Percentiles rank a stretch among this genome's conserved stretches.
Conservation (phyloP, 2,113 vertebrate species). For the Tiliqua scincoides region DNA sequence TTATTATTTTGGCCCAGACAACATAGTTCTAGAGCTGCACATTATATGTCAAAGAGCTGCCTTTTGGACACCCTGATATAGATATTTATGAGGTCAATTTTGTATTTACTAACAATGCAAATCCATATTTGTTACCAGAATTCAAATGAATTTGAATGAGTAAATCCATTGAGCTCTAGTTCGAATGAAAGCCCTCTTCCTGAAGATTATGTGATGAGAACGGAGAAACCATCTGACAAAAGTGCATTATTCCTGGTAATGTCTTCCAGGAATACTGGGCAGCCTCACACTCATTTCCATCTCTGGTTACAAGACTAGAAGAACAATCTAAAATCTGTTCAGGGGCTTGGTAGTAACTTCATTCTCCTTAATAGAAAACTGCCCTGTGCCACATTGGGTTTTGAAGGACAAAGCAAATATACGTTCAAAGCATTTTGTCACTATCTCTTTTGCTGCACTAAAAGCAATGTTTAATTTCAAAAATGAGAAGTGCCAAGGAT, state of each 20-base stretch:
- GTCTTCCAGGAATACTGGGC: slow-evolving; percentile 47
- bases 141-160: no score
- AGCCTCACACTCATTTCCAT: slow-evolving; percentile 23
- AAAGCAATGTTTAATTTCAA: background rate
- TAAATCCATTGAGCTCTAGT: no score
- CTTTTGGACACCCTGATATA: no score
- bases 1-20: no score
- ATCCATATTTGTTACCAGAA: no score
- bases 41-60: no score
- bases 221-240: slow-evolving; percentile 42
- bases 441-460: background rate
- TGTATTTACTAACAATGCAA: no score
- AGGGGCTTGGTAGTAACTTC: slow-evolving; percentile 32
- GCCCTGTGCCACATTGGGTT: background rate
- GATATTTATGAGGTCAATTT: no score
- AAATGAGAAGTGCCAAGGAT: background rate
- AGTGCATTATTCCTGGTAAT: slow-evolving; percentile 57
- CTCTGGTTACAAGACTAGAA: slow-evolving; percentile 55
- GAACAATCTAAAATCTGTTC: slow-evolving; percentile 59
- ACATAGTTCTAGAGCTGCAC: no score
- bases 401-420: background rate
- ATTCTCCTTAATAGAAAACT: slow-evolving; percentile 19
- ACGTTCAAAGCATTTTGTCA: background rate
- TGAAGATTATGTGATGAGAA: slow-evolving; percentile 29
- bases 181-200: slow-evolving; percentile 37